Evolutionary conservation across 2,888 invertebrate genomes (phyloP).

Genomic region (Synanthedon formicaeformis): DNA sequence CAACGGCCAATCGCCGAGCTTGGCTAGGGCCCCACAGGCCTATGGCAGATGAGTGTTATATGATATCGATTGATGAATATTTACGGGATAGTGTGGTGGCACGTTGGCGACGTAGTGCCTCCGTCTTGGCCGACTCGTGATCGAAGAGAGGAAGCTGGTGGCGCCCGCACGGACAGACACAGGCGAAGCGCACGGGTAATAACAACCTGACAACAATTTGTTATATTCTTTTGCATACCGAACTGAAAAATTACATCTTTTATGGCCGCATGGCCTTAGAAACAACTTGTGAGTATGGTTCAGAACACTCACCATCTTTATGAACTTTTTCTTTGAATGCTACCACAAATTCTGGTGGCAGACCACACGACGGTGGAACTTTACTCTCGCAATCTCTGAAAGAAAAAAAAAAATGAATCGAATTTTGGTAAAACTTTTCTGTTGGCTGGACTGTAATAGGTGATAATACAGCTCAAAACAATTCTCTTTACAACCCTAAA

Average conservation of each 20-base stretch:
- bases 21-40: too few species aligned
- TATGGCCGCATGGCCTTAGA: too few species aligned
- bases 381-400: conserved; percentile 86
- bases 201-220: conserved; percentile 16
- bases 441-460: too few species aligned
- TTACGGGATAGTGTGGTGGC: not conserved
- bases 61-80: conserved; percentile 16
- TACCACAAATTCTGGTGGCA: conserved; percentile 86
- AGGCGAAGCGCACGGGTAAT: conserved; percentile 36
- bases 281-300: too few species aligned
- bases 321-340: conserved; percentile 83
- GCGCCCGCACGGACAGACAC: conserved; percentile 7
- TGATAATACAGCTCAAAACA: too few species aligned
- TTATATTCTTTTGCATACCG: too few species aligned
- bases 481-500: too few species aligned
- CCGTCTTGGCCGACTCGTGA: conserved; percentile 56
- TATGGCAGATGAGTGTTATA: too few species aligned
- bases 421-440: not conserved
- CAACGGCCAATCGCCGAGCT: too few species aligned
- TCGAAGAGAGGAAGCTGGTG: conserved; percentile 25
- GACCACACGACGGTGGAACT: conserved; percentile 92
- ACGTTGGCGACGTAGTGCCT: conserved; percentile 69
- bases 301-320: conserved; percentile 63
- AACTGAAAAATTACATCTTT: too few species aligned
- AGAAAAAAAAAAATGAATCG: conserved; percentile 6